Evolutionary conservation across 1,140 invertebrate species (phyloP).

Genomic region (Pseudoatta argentina): DNA sequence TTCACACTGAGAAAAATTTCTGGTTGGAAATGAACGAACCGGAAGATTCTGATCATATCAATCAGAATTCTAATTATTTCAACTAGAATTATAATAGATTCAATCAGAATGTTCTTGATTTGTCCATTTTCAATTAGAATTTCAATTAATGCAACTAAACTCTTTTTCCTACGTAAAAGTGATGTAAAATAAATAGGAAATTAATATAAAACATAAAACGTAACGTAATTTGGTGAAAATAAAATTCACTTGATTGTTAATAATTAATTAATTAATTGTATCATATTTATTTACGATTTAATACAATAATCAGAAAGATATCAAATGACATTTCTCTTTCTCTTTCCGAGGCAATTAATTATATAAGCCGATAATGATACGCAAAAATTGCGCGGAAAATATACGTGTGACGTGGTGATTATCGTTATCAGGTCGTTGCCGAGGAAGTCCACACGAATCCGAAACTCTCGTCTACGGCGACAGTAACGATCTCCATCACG

Average conservation of each 20-base stretch:
- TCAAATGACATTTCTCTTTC: not conserved
- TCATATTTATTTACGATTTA: not conserved
- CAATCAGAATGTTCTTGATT: too few species aligned
- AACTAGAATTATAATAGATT: too few species aligned
- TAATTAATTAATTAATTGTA: constrained; percentile 7
- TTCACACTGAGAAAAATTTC: too few species aligned
- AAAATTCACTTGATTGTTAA: not conserved
- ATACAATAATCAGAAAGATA: not conserved
- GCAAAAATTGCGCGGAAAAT: not conserved
- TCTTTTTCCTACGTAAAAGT: too few species aligned
- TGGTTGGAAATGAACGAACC: too few species aligned
- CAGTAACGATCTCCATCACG: constrained; percentile 92
- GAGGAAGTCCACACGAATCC: constrained; percentile 93
- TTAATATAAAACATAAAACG: not conserved
- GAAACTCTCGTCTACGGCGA: constrained; percentile 93
- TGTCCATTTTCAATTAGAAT: too few species aligned
- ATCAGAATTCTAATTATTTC: too few species aligned
- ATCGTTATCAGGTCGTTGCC: constrained; percentile 90
- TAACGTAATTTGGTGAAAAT: not conserved
- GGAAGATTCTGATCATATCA: too few species aligned
- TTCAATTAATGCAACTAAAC: too few species aligned
- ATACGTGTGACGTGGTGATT: constrained; percentile 6
- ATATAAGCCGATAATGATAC: not conserved
- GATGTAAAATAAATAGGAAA: not conserved
- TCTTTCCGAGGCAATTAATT: not conserved